Evolutionary conservation across 2,888 invertebrate genomes (phyloP).

Genomic region (Cryptus viduatorius): DNA sequence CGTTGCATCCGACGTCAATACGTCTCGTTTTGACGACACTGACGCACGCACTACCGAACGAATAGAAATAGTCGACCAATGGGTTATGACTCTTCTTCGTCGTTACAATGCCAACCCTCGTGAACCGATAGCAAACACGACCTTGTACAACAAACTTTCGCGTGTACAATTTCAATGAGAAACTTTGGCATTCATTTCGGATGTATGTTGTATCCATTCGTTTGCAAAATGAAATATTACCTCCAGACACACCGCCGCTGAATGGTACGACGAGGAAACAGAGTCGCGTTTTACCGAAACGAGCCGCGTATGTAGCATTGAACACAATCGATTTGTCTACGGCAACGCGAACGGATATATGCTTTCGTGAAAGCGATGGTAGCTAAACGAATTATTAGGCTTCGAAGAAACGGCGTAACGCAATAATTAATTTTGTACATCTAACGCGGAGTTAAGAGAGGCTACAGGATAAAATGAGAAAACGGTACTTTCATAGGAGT

Average conservation of each 20-base stretch:
- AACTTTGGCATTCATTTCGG: neutral
- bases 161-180: conserved; percentile 43
- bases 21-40: conserved; percentile 32
- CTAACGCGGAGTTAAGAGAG: neutral
- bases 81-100: conserved; percentile 16
- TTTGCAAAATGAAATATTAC: conserved; percentile 38
- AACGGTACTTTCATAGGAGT: conserved; percentile 2
- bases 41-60: conserved; percentile 57
- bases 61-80: conserved; percentile 28
- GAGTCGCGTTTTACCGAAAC: neutral
- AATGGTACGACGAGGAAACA: conserved; percentile 40
- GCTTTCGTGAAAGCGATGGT: neutral
- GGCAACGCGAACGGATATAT: neutral
- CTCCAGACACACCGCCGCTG: conserved; percentile 38
- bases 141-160: conserved; percentile 32
- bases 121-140: conserved; percentile 1
- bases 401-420: neutral
- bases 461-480: conserved; percentile 14
- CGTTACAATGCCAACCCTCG: neutral
- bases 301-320: neutral
- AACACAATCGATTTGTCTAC: conserved; percentile 35
- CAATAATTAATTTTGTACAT: neutral
- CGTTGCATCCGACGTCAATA: conserved; percentile 61
- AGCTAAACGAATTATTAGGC: neutral
- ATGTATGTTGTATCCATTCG: neutral